These are phyloP conservation scores for Hemichromis elongatus DNA, from an alignment of 2,113 vertebrate genomes.

Conservation along the genomic window DNA sequence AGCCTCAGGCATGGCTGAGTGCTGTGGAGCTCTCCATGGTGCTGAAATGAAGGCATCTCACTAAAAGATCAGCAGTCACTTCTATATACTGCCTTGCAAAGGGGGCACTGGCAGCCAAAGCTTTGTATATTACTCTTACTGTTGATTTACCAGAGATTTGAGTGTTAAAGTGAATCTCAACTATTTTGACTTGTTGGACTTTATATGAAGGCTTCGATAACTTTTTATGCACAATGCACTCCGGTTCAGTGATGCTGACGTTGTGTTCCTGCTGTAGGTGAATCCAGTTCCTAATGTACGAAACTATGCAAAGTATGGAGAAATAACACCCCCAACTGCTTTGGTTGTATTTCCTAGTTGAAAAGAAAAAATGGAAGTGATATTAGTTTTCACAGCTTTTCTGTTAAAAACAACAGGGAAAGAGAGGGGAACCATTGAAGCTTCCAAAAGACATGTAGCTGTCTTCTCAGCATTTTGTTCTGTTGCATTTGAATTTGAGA, in stretches of 20 bases:
- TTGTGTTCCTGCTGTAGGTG: not conserved
- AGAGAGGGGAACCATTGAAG: not conserved
- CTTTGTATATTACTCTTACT: not conserved
- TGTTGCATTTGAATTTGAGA: rapidly evolving
- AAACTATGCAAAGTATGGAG: not conserved
- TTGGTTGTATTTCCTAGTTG: not conserved
- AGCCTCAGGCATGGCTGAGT: not conserved
- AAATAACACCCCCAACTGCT: rapidly evolving
- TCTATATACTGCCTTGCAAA: not conserved
- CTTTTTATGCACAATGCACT: not conserved
- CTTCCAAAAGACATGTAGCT: rapidly evolving
- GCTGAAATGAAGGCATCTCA: constrained; percentile 36
- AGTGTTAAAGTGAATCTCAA: not conserved
- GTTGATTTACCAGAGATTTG: not conserved
- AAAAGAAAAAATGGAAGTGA: not conserved
- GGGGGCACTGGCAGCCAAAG: not conserved
- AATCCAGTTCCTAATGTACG: not conserved
- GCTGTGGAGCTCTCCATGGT: constrained; percentile 50
- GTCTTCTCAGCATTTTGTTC: not conserved
- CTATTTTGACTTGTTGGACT: not conserved
- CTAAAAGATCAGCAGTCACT: not conserved
- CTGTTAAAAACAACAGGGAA: not conserved
- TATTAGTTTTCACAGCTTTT: not conserved
- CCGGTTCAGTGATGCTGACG: not conserved
- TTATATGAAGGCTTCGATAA: not conserved